Evolutionary conservation across 2,797 vertebrate genomes (phyloP).

Genomic region (Anas georgica): DNA sequence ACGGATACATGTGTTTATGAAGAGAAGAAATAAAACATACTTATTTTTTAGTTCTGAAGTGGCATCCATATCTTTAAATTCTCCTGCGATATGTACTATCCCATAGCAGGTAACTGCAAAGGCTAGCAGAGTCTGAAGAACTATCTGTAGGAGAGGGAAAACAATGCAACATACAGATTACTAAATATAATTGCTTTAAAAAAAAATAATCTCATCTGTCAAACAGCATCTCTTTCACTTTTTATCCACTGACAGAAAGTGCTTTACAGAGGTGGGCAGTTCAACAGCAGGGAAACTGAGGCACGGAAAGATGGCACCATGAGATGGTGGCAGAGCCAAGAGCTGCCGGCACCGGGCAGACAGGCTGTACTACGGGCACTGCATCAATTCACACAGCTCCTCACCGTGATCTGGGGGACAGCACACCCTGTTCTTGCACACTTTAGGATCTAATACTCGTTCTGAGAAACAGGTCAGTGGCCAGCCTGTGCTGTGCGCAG

Average conservation of each 20-base stretch:
- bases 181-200: neutral
- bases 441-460: neutral
- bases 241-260: neutral
- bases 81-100: slow-evolving; percentile 96
- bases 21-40: slow-evolving; percentile 77
- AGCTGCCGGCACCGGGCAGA: neutral
- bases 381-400: fast-evolving
- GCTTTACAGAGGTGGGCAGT: neutral
- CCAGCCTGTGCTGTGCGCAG: fast-evolving
- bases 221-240: fast-evolving
- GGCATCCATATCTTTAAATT: slow-evolving; percentile 99
- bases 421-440: neutral
- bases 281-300: neutral
- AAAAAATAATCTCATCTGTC: neutral
- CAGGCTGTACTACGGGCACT: fast-evolving
- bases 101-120: slow-evolving; percentile 96
- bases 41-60: slow-evolving; percentile 98
- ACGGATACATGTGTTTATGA: fast-evolving
- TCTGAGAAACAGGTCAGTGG: fast-evolving
- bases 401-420: neutral
- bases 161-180: neutral
- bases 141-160: slow-evolving; percentile 85
- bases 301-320: fast-evolving
- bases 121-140: slow-evolving; percentile 94
- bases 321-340: fast-evolving